Evolutionary conservation across 2,797 vertebrate genomes (phyloP).

Genomic region (Benthosema pterotum): DNA sequence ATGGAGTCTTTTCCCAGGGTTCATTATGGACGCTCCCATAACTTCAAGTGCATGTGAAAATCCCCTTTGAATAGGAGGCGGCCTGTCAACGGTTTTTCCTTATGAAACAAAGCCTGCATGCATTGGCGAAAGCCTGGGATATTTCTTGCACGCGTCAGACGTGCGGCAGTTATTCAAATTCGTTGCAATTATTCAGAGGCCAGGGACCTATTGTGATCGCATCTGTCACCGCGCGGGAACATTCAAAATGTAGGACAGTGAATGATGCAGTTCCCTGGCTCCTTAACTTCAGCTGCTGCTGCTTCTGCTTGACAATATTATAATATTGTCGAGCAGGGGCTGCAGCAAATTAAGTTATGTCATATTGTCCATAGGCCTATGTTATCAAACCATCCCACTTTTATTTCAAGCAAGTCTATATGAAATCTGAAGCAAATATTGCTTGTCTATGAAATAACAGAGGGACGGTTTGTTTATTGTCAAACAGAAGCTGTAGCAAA

Average conservation of each 20-base stretch:
- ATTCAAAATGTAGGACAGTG: conserved; percentile 59
- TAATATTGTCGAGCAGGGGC: too few relatives aligned
- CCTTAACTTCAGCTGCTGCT: not conserved
- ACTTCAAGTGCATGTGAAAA: conserved; percentile 31
- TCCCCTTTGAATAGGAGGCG: conserved; percentile 52
- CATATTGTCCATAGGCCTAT: too few relatives aligned
- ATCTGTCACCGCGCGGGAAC: conserved; percentile 76
- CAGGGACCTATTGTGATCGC: conserved; percentile 64
- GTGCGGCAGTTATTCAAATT: conserved; percentile 86
- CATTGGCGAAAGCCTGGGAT: conserved; percentile 57
- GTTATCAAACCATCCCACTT: too few relatives aligned
- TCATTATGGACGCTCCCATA: conserved; percentile 43
- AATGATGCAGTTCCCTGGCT: conserved; percentile 13
- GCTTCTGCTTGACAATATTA: not conserved
- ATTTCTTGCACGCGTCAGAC: conserved; percentile 80
- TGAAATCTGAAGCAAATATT: too few relatives aligned
- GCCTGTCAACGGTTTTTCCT: conserved; percentile 64
- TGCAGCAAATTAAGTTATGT: too few relatives aligned
- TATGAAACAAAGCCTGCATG: conserved; percentile 43
- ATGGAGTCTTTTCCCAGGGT: conserved; percentile 47
- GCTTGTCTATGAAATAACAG: too few relatives aligned
- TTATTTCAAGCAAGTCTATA: too few relatives aligned
- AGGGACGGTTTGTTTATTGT: too few relatives aligned
- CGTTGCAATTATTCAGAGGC: conserved; percentile 64
- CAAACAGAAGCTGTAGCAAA: too few relatives aligned